phyloP scores from a whole-genome alignment of 2,113 vertebrate genomes.

The Butastur rufipennis region DNA sequence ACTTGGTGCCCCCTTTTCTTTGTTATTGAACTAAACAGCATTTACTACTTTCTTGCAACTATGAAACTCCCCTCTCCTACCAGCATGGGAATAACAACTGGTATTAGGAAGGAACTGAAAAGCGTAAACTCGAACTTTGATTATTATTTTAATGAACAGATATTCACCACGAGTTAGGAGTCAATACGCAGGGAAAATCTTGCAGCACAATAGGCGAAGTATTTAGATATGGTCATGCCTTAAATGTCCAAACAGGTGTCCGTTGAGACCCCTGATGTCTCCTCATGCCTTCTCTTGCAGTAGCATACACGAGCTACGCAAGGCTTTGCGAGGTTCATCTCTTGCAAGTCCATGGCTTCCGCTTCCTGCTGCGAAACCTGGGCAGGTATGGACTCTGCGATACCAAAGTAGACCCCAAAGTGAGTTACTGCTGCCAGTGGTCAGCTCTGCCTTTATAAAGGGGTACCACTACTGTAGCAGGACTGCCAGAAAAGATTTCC shows the following conservation, averaged over 20 bases:
- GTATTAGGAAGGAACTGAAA: background rate
- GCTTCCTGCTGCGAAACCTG: rapidly evolving
- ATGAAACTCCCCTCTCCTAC: background rate
- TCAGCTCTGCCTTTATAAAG: background rate
- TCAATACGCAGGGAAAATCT: rapidly evolving
- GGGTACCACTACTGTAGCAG: background rate
- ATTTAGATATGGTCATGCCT: background rate
- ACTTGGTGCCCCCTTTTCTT: background rate
- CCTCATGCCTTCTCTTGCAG: background rate
- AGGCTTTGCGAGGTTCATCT: background rate
- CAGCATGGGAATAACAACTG: background rate
- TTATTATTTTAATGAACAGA: background rate
- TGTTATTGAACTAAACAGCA: background rate
- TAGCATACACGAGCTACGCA: rapidly evolving
- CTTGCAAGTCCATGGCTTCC: background rate
- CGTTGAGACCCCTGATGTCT: background rate
- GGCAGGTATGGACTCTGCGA: rapidly evolving
- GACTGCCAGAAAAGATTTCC: background rate
- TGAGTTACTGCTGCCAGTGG: background rate
- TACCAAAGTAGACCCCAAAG: background rate
- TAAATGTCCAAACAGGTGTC: background rate
- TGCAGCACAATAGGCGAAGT: background rate
- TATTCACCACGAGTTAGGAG: rapidly evolving
- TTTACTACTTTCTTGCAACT: background rate
- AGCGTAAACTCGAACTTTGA: background rate